Evolutionary conservation across 2,888 invertebrate genomes (phyloP).

Genomic region (Sesia apiformis): DNA sequence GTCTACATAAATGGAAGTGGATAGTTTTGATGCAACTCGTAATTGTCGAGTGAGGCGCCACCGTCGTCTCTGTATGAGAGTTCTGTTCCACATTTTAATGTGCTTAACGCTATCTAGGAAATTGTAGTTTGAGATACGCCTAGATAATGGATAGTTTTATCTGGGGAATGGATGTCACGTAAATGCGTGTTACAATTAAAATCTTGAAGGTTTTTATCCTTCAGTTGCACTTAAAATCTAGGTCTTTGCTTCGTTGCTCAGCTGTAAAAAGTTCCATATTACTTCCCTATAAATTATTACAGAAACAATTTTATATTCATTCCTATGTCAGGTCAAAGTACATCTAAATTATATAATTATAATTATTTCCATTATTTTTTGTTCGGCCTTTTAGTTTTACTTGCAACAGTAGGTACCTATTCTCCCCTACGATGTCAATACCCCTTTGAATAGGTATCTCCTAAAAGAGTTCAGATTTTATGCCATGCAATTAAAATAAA

Average conservation of each 20-base stretch:
- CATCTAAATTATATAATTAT: too few relatives aligned
- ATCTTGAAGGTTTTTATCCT: not conserved
- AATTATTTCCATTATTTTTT: too few relatives aligned
- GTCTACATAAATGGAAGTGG: slow-evolving; percentile 10
- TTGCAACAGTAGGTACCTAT: too few relatives aligned
- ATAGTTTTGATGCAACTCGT: slow-evolving; percentile 25
- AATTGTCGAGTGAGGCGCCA: slow-evolving; percentile 27
- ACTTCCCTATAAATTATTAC: too few relatives aligned
- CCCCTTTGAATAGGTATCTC: too few relatives aligned
- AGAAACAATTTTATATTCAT: too few relatives aligned
- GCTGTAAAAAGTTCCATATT: too few relatives aligned
- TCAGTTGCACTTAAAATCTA: not conserved
- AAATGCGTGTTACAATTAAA: not conserved
- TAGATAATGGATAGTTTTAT: not conserved
- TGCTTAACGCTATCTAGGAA: slow-evolving; percentile 2
- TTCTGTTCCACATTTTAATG: slow-evolving; percentile 36
- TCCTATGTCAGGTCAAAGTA: too few relatives aligned
- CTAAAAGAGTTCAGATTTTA: too few relatives aligned
- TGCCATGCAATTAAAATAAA: too few relatives aligned
- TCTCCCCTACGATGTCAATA: too few relatives aligned
- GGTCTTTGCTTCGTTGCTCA: not conserved
- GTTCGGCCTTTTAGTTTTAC: too few relatives aligned
- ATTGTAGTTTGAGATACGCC: not conserved
- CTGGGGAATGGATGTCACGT: not conserved
- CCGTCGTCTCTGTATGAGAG: slow-evolving; percentile 15